Conservation (phyloP, 2,888 invertebrate genomes). For the Drosophila nr. medialis region DNA sequence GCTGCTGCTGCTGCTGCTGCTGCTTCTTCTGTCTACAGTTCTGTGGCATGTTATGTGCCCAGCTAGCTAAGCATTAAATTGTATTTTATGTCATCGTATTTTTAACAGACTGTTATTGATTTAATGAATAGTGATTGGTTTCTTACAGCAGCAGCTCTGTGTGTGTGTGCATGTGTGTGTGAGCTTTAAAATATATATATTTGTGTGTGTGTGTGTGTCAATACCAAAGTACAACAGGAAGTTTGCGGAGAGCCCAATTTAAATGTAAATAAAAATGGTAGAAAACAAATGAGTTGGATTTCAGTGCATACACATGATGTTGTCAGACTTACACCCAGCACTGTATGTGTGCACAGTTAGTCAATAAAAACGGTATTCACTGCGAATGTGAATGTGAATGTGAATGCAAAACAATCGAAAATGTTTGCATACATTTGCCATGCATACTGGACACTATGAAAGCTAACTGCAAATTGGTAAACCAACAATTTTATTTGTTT, state of each 20-base stretch:
- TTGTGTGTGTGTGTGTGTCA: too few relatives aligned
- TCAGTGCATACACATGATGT: constrained; percentile 3
- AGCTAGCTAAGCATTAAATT: constrained; percentile 38
- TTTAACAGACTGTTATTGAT: constrained; percentile 30
- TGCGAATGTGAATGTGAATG: not conserved
- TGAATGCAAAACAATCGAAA: constrained; percentile 12
- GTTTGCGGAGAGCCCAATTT: not conserved
- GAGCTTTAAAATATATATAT: not conserved
- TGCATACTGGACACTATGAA: constrained; percentile 28
- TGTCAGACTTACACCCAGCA: not conserved
- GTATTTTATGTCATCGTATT: constrained; percentile 44
- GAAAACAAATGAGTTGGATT: constrained; percentile 3
- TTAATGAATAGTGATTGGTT: constrained; percentile 40
- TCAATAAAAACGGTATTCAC: constrained; percentile 18
- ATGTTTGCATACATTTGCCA: constrained; percentile 27
- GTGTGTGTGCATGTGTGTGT: not conserved
- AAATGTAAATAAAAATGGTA: not conserved
- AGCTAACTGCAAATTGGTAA: constrained; percentile 1
- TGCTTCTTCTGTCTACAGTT: not conserved
- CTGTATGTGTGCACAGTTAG: not conserved
- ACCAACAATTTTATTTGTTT: not conserved
- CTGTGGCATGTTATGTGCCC: constrained; percentile 16
- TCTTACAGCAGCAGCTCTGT: constrained; percentile 2
- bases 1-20: not conserved
- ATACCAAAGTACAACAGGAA: not conserved